phyloP scores from a whole-genome alignment of 2,888 invertebrate species.

The Leucophenga maculata region DNA sequence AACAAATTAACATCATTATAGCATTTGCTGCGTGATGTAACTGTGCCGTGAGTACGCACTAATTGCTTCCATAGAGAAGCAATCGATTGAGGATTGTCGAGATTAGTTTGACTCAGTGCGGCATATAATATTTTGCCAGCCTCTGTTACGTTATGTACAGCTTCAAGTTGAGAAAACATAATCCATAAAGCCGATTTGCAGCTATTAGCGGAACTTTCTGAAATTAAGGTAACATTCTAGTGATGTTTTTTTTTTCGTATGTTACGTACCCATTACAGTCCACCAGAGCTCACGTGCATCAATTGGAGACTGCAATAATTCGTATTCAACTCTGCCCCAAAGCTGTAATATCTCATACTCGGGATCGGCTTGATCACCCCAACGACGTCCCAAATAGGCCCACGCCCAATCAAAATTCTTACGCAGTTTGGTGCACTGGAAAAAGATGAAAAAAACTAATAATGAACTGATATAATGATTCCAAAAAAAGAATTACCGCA shows the following conservation, averaged over 20 bases:
- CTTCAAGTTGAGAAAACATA: slow-evolving; percentile 1
- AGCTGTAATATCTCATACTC: slow-evolving; percentile 17
- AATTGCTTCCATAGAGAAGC: slow-evolving; percentile 3
- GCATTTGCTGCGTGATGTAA: background rate
- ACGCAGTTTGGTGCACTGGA: slow-evolving; percentile 1
- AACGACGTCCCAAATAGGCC: slow-evolving; percentile 2
- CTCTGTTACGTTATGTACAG: background rate
- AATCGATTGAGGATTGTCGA: slow-evolving; percentile 7
- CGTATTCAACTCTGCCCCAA: slow-evolving; percentile 16
- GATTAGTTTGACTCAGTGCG: background rate
- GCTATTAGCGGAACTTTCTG: slow-evolving; percentile 8
- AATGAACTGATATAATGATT: background rate
- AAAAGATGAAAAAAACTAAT: background rate
- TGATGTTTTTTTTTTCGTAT: background rate
- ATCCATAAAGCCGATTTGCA: slow-evolving; percentile 13
- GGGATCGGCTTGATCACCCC: slow-evolving; percentile 8
- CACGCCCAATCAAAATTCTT: slow-evolving; percentile 19
- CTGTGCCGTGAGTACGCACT: slow-evolving; percentile 4
- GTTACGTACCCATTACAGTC: slow-evolving; percentile 9
- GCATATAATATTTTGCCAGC: background rate
- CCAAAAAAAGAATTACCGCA: background rate
- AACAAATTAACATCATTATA: background rate
- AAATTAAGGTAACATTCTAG: too few species aligned
- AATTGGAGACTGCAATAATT: background rate
- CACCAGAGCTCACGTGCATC: slow-evolving; percentile 7